phyloP scores from a whole-genome alignment of 1,140 invertebrate species.

The Drosophila bocki region DNA sequence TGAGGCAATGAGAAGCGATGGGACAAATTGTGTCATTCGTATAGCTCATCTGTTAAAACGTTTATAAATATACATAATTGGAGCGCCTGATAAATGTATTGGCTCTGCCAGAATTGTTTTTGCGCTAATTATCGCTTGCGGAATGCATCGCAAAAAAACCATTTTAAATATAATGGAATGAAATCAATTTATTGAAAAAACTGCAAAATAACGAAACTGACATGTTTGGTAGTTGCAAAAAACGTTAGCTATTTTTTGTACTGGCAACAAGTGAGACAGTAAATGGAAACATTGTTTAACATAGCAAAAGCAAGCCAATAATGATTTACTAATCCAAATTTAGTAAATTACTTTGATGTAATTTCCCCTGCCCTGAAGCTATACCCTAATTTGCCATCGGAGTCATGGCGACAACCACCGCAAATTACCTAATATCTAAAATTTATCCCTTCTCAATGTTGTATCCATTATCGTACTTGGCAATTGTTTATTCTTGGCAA shows the following conservation, averaged over 20 bases:
- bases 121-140: constrained; percentile 21
- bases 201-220: constrained; percentile 1
- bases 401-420: background rate
- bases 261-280: background rate
- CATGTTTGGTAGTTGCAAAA: background rate
- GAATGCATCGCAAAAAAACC: background rate
- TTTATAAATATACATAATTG: constrained; percentile 29
- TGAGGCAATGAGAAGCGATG: constrained; percentile 17
- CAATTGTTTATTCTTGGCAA: constrained; percentile 8
- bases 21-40: constrained; percentile 2
- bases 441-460: constrained; percentile 21
- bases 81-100: constrained; percentile 19
- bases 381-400: background rate
- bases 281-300: background rate
- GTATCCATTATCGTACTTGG: constrained; percentile 16
- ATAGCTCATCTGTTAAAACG: constrained; percentile 19
- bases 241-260: background rate
- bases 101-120: constrained; percentile 13
- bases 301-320: background rate
- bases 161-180: background rate
- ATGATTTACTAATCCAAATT: background rate
- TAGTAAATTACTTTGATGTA: background rate
- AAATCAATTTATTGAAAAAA: background rate
- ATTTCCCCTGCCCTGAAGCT: background rate
- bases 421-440: constrained; percentile 2